Conservation (phyloP, 2,888 invertebrate genomes). For the Pristionchus japonicus region DNA sequence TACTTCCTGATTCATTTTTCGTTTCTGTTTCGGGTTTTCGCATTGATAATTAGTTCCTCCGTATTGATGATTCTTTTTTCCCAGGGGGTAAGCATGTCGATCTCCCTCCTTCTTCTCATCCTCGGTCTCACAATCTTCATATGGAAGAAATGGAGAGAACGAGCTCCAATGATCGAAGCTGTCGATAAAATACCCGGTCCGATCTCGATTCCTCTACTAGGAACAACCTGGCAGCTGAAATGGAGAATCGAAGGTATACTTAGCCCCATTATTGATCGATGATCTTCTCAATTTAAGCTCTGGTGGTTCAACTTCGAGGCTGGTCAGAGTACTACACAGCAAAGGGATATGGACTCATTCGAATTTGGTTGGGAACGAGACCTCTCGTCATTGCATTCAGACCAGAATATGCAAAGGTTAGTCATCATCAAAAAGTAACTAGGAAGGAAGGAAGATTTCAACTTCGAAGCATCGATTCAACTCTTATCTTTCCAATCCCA, state of each 20-base stretch:
- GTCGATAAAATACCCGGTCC: conserved; percentile 64
- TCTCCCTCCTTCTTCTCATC: background rate
- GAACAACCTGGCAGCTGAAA: conserved; percentile 66
- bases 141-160: conserved; percentile 15
- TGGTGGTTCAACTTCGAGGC: conserved; percentile 49
- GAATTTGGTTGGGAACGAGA: conserved; percentile 57
- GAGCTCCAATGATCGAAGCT: conserved; percentile 1
- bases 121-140: background rate
- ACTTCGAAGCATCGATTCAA: background rate
- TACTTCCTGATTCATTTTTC: background rate
- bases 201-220: conserved; percentile 64
- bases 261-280: background rate
- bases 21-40: background rate
- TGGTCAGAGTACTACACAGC: conserved; percentile 52
- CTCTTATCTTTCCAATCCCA: background rate
- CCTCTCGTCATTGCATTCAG: conserved; percentile 55
- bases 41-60: background rate
- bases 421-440: background rate
- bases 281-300: background rate
- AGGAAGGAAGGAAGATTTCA: background rate
- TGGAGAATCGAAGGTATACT: conserved; percentile 60
- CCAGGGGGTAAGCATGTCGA: background rate
- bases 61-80: background rate
- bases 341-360: conserved; percentile 51
- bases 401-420: conserved; percentile 55